Conservation (phyloP, 2,888 invertebrate species). For the Tinea semifulvella region DNA sequence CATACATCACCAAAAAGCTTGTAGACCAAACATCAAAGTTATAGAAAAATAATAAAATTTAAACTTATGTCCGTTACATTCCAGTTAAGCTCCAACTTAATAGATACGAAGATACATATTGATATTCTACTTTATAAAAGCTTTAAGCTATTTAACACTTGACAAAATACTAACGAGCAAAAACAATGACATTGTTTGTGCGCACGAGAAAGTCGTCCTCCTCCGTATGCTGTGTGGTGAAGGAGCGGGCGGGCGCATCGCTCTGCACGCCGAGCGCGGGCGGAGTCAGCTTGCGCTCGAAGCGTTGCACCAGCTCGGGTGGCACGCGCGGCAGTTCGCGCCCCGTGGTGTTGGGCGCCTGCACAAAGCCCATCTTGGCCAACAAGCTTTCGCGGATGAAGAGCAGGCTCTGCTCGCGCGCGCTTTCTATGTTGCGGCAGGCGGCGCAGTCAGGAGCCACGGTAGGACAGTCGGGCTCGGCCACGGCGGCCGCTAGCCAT, state of each 20-base stretch:
- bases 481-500: conserved; percentile 59
- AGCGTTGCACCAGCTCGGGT: conserved; percentile 59
- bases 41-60: too few relatives aligned
- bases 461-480: conserved; percentile 34
- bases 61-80: too few relatives aligned
- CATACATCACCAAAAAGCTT: too few relatives aligned
- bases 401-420: conserved; percentile 68
- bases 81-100: too few relatives aligned
- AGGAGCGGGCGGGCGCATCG: conserved; percentile 63
- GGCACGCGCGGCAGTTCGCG: conserved; percentile 67
- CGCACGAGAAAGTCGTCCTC: conserved; percentile 73
- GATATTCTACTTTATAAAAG: neutral
- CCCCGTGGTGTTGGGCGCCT: conserved; percentile 71
- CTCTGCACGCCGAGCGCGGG: conserved; percentile 58
- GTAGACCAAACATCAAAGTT: too few relatives aligned
- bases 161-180: conserved; percentile 68
- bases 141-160: neutral
- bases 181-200: conserved; percentile 73
- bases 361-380: conserved; percentile 68
- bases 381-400: conserved; percentile 72
- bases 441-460: conserved; percentile 55
- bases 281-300: conserved; percentile 60
- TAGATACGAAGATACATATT: too few relatives aligned
- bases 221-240: conserved; percentile 65
- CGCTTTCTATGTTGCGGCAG: conserved; percentile 62